Evolutionary conservation across 2,888 invertebrate genomes (phyloP), one percentile per base, ranked within the genome.

Genomic region (Alloscopus bannaensis): DNA sequence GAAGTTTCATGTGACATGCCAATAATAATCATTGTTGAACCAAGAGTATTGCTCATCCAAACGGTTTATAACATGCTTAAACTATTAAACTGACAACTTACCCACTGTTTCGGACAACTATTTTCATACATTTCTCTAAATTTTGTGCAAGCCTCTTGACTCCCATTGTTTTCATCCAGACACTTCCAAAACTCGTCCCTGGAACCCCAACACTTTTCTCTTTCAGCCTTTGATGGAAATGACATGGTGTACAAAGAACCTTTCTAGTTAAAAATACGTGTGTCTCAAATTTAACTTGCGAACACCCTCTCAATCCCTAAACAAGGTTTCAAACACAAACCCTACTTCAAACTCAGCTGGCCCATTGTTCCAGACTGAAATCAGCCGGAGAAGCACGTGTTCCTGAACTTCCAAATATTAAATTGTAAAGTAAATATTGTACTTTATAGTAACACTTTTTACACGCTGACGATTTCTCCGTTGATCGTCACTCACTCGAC

Each of bases 171-270:
- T 18, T 86, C 86, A 88, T 95, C 94, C 86, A 98, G 90, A 89
- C 98, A 98, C 86, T 93, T 92, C 96, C 97, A 98, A 88, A 94
- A 96, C 70, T 91, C 90, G 89, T 98, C 97, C 87, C 96, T 92
- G 82, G 94, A 91, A 84, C 90, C 90, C 96, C 97, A 97, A 89
- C 98, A 98, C 87, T 91, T 90, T 87, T 92, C 91, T 86, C 95
- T 92, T 87, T 94, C 92, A 85, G 92, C 92, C 91, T 93, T 96
- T 87, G 91, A 92, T 80, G 94, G 94, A 89, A 94, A 95, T 87
- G 94, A 93, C 95, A 95, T 95, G 59, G 13, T 42, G 11, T n/a
- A n/a, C n/a, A n/a, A n/a, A n/a, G n/a, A n/a, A n/a, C n/a, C n/a
- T n/a, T n/a, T n/a, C n/a, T n/a, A n/a, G n/a, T n/a, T n/a, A n/a